Conservation (phyloP, 2,888 invertebrate species). For the Cylloceria caligata region DNA sequence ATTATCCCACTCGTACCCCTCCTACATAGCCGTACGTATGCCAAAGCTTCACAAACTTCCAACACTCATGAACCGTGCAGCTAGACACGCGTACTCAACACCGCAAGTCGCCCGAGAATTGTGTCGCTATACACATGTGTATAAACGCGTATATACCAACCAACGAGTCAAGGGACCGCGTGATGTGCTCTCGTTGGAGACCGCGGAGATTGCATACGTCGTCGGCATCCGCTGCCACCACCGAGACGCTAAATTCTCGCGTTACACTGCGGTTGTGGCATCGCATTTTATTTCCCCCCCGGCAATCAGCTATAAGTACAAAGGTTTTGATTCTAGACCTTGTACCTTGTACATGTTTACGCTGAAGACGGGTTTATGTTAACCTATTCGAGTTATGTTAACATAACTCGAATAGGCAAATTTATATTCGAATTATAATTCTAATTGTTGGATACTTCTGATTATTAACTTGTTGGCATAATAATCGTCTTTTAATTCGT, state of each 20-base stretch:
- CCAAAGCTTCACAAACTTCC: slow-evolving; percentile 15
- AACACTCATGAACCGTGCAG: slow-evolving; percentile 1
- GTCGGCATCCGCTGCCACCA: neutral
- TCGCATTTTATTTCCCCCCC: neutral
- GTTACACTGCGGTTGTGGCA: slow-evolving; percentile 6
- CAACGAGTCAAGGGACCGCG: too few relatives aligned
- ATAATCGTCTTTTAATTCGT: too few relatives aligned
- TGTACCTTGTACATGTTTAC: neutral
- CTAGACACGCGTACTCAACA: slow-evolving; percentile 3
- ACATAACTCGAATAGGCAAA: neutral
- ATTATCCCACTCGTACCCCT: slow-evolving; percentile 64
- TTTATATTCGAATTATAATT: neutral
- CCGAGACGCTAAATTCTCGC: neutral
- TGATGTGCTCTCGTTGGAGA: slow-evolving; percentile 28
- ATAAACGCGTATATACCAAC: too few relatives aligned
- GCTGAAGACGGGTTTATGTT: too few relatives aligned
- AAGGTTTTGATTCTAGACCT: neutral
- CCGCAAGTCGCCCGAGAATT: slow-evolving; percentile 47
- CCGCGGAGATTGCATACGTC: neutral
- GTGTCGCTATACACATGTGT: slow-evolving; percentile 7
- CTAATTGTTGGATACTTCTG: too few relatives aligned
- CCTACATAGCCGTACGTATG: slow-evolving; percentile 46
- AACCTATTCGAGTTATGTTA: too few relatives aligned
- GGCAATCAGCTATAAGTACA: neutral
- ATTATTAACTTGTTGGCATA: too few relatives aligned